A percentile compares a stretch with the other conserved stretches of the same genome.
Conservation (phyloP, 2,888 invertebrate species). For the Thera britannica region DNA sequence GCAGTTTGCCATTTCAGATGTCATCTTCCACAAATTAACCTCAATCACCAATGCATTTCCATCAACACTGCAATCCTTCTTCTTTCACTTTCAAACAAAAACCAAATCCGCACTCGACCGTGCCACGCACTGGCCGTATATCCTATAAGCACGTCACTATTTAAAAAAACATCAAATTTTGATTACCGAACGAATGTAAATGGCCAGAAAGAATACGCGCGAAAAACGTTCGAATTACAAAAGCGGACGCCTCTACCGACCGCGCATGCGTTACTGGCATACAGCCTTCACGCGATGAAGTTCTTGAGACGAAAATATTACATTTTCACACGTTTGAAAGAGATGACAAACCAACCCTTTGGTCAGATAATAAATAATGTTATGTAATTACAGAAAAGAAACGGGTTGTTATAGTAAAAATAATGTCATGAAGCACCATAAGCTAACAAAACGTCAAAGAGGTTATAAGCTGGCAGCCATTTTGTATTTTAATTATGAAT, state of each 20-base stretch:
- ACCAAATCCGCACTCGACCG: slow-evolving; percentile 38
- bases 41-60: slow-evolving; percentile 35
- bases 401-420: slow-evolving; percentile 51
- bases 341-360: slow-evolving; percentile 64
- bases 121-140: slow-evolving; percentile 32
- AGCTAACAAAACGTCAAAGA: slow-evolving; percentile 48
- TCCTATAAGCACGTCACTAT: slow-evolving; percentile 43
- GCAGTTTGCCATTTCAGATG: not conserved
- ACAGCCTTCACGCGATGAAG: slow-evolving; percentile 61
- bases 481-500: slow-evolving; percentile 47
- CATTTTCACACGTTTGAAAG: slow-evolving; percentile 43
- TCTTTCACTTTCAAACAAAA: slow-evolving; percentile 61
- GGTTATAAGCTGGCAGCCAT: slow-evolving; percentile 44
- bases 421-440: slow-evolving; percentile 52
- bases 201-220: slow-evolving; percentile 53
- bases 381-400: slow-evolving; percentile 52
- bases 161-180: slow-evolving; percentile 39
- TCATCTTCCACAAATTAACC: slow-evolving; percentile 39
- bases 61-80: slow-evolving; percentile 68
- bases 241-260: slow-evolving; percentile 65
- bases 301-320: slow-evolving; percentile 55
- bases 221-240: slow-evolving; percentile 61
- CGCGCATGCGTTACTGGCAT: slow-evolving; percentile 77
- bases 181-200: slow-evolving; percentile 44
- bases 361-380: slow-evolving; percentile 34